These are phyloP conservation scores for Prunella strophiata DNA, from an alignment of 2,797 vertebrate genomes.

Conservation along the genomic window DNA sequence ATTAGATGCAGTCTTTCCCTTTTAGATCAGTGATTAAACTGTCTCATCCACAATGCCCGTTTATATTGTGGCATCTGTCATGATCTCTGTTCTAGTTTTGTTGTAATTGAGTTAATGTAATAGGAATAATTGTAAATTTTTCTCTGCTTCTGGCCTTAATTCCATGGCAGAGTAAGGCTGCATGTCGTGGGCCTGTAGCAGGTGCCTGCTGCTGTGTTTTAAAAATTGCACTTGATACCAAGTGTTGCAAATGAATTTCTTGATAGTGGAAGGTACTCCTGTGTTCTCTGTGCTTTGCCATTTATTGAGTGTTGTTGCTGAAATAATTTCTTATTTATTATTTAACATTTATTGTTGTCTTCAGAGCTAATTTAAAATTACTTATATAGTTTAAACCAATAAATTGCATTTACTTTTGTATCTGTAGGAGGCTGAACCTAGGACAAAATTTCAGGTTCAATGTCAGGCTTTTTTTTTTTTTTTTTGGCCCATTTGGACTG, in stretches of 20 bases:
- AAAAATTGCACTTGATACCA: background rate
- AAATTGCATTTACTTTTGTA: background rate
- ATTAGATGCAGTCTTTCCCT: background rate
- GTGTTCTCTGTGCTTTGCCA: background rate
- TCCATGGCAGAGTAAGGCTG: background rate
- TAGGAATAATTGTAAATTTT: constrained; percentile 12
- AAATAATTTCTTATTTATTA: background rate
- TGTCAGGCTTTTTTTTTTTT: background rate
- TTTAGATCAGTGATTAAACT: background rate
- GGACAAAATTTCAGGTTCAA: background rate
- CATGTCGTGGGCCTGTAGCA: background rate
- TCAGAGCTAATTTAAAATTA: background rate
- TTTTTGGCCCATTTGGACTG: background rate
- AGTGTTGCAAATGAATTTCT: background rate
- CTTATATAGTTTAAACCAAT: background rate
- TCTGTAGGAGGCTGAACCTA: background rate
- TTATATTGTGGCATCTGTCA: background rate
- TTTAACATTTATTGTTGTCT: background rate
- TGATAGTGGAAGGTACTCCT: background rate
- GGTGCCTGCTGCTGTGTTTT: background rate
- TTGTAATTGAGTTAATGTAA: background rate
- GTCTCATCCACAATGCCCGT: background rate
- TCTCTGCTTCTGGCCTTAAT: background rate
- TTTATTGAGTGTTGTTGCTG: background rate
- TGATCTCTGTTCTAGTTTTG: background rate